These are phyloP conservation scores for Cirrhinus molitorella DNA, from an alignment of 2,797 vertebrate species.

Conservation along the genomic window DNA sequence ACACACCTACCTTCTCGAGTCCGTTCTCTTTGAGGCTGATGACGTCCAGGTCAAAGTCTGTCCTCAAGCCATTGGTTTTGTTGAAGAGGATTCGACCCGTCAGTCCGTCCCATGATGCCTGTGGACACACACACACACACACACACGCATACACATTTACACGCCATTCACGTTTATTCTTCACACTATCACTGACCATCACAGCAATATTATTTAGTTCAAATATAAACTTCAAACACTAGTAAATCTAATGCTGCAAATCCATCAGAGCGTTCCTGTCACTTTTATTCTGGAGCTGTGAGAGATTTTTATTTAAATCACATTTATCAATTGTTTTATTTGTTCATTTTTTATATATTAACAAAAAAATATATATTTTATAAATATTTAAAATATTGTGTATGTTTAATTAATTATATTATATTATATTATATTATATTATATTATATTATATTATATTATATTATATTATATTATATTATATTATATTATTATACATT, in stretches of 20 bases:
- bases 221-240: no score
- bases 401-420: no score
- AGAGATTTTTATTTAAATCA: neutral
- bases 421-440: no score
- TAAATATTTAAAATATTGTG: no score
- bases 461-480: no score
- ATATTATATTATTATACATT: neutral
- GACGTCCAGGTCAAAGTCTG: slow-evolving; percentile 97
- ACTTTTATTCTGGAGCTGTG: neutral
- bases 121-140: slow-evolving; percentile 47
- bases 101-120: slow-evolving; percentile 98
- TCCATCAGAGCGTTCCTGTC: neutral
- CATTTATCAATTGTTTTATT: neutral
- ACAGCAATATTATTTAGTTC: no score
- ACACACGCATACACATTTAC: neutral
- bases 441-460: neutral
- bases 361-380: no score
- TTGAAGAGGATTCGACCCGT: slow-evolving; percentile 97
- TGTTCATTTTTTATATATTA: no score
- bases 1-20: slow-evolving; percentile 89
- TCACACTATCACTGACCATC: neutral
- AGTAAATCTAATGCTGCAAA: neutral
- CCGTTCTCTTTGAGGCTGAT: slow-evolving; percentile 98
- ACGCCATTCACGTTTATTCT: neutral
- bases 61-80: slow-evolving; percentile 94